Evolutionary conservation across 2,797 vertebrate genomes (phyloP).

Genomic region (Melopsittacus undulatus): DNA sequence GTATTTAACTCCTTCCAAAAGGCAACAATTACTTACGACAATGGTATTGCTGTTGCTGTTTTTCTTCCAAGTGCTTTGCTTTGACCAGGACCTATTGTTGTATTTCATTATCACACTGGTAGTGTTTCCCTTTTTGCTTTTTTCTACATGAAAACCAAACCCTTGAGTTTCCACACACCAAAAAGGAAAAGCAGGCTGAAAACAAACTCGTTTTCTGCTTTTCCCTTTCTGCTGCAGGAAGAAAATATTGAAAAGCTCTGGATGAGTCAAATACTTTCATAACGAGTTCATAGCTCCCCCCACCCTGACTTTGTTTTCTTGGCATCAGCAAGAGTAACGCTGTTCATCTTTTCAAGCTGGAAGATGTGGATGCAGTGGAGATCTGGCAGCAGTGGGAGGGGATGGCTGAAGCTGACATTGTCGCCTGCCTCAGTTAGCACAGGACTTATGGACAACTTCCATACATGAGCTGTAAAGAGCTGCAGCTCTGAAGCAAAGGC

Average conservation of each 20-base stretch:
- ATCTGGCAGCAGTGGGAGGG: background rate
- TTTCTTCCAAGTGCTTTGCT: background rate
- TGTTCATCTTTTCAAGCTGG: background rate
- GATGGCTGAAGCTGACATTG: background rate
- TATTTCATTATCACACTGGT: background rate
- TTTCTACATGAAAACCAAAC: constrained; percentile 26
- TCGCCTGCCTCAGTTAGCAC: fast-evolving
- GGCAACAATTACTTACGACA: background rate
- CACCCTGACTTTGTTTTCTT: background rate
- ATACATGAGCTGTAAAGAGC: background rate
- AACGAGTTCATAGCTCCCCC: background rate
- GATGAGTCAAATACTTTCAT: background rate
- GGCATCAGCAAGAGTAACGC: background rate
- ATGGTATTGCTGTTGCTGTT: background rate
- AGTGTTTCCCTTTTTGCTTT: background rate
- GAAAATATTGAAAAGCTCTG: background rate
- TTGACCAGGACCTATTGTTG: background rate
- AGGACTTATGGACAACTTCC: background rate
- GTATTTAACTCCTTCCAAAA: background rate
- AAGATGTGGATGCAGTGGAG: background rate
- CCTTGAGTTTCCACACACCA: background rate
- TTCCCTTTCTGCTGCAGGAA: background rate
- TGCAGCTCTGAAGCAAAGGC: background rate
- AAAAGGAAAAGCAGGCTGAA: background rate
- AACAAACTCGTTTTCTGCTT: background rate